A percentile compares a stretch with the other conserved stretches of the same genome.
phyloP scores from a whole-genome alignment of 2,888 invertebrate species.

The Ormyrus thymus region DNA sequence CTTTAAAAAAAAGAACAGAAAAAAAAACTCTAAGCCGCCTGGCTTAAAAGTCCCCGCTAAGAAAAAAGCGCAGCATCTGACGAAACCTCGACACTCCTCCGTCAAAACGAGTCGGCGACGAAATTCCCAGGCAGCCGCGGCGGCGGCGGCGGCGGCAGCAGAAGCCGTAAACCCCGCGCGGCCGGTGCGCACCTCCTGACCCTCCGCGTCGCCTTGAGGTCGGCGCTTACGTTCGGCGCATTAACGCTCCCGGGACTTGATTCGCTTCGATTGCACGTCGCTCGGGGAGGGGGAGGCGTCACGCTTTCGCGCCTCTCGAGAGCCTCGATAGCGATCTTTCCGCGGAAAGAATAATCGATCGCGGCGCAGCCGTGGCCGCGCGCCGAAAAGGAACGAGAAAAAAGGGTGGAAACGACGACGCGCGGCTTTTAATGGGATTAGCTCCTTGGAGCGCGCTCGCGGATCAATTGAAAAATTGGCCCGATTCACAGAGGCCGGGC shows the following conservation, averaged over 20 bases:
- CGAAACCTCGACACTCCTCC: not conserved
- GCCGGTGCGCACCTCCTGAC: no score
- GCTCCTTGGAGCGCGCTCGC: not conserved
- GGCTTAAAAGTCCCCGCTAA: no score
- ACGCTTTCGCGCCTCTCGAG: slow-evolving; percentile 57
- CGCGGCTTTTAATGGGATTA: not conserved
- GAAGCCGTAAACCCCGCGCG: not conserved
- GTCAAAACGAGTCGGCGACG: not conserved
- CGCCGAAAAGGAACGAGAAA: not conserved
- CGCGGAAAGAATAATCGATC: slow-evolving; percentile 54
- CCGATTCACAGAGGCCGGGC: not conserved
- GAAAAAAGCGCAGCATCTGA: no score
- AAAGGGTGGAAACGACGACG: not conserved
- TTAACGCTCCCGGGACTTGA: not conserved
- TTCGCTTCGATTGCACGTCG: slow-evolving; percentile 11
- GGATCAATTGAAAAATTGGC: slow-evolving; percentile 1
- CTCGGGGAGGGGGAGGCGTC: slow-evolving; percentile 8
- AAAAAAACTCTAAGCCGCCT: no score
- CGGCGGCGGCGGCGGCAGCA: not conserved
- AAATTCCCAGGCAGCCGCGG: not conserved
- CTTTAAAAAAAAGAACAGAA: no score
- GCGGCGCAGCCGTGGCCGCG: slow-evolving; percentile 39
- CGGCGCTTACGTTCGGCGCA: no score
- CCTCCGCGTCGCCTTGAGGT: no score
- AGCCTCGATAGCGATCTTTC: slow-evolving; percentile 55